A percentile compares a stretch with the other conserved stretches of the same genome.
Conservation (phyloP, 1,140 invertebrate species). For the Drosophila kepulauana region DNA sequence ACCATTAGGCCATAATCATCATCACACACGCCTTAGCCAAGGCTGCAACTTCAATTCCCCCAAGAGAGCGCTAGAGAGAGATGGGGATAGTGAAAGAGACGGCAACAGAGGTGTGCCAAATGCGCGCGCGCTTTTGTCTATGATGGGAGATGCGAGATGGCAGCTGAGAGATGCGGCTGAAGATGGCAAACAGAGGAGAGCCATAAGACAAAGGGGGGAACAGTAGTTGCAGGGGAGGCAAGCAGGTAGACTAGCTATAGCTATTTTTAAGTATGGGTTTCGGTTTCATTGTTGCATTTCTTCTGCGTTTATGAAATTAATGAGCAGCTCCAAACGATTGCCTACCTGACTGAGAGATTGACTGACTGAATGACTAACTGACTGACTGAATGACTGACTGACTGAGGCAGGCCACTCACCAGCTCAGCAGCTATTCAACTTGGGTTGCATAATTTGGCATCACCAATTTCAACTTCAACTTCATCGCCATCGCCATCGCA, state of each 20-base stretch:
- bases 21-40: constrained; percentile 78
- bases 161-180: not conserved
- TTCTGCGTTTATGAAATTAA: constrained; percentile 82
- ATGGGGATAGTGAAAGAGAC: not conserved
- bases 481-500: constrained; percentile 26
- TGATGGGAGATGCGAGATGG: constrained; percentile 43
- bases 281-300: constrained; percentile 83
- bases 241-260: constrained; percentile 25
- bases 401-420: constrained; percentile 9
- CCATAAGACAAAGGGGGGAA: not conserved
- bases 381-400: constrained; percentile 1
- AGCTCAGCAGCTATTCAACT: not conserved
- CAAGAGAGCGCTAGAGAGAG: constrained; percentile 4
- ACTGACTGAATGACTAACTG: constrained; percentile 17
- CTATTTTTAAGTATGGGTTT: constrained; percentile 83
- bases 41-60: constrained; percentile 46
- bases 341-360: constrained; percentile 28
- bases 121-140: constrained; percentile 72
- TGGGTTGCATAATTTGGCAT: constrained; percentile 69
- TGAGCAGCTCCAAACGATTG: constrained; percentile 62
- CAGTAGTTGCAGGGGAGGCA: not conserved
- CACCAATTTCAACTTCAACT: not conserved
- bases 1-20: constrained; percentile 83
- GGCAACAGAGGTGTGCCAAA: constrained; percentile 70
- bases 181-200: constrained; percentile 10